Conservation (phyloP, 37 sponge, comb jelly and placozoan species). For the Sycon ciliatum region DNA sequence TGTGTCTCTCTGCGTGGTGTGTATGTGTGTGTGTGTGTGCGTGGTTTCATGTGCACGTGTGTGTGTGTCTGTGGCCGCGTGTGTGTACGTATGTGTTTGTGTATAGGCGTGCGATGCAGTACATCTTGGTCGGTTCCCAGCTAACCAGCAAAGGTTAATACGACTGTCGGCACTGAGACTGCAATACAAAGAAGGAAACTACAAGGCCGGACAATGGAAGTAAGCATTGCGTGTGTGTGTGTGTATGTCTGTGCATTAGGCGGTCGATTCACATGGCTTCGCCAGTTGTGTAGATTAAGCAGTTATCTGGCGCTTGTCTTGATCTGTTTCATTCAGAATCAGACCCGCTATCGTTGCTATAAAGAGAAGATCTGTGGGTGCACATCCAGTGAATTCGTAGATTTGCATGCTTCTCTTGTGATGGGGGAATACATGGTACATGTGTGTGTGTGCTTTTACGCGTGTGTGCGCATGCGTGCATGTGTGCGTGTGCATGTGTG, state of each 20-base stretch:
- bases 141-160: conserved; percentile 41
- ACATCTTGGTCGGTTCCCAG: conserved; percentile 49
- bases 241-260: neutral
- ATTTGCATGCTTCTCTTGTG: too few relatives aligned
- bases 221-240: conserved; percentile 1
- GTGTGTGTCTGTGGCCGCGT: neutral
- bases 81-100: neutral
- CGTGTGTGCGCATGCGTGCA: too few relatives aligned
- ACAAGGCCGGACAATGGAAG: conserved; percentile 44
- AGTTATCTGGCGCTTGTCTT: too few relatives aligned
- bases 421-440: neutral
- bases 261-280: too few relatives aligned
- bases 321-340: too few relatives aligned
- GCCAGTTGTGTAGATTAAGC: too few relatives aligned
- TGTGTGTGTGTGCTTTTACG: neutral
- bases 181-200: conserved; percentile 73
- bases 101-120: conserved; percentile 66
- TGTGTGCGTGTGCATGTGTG: too few relatives aligned
- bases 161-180: conserved; percentile 68
- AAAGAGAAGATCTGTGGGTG: too few relatives aligned
- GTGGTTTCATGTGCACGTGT: too few relatives aligned
- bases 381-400: too few relatives aligned
- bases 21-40: neutral
- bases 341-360: too few relatives aligned
- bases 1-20: neutral